Conservation (phyloP, 1,140 invertebrate genomes). For the Chrysopa pallens region DNA sequence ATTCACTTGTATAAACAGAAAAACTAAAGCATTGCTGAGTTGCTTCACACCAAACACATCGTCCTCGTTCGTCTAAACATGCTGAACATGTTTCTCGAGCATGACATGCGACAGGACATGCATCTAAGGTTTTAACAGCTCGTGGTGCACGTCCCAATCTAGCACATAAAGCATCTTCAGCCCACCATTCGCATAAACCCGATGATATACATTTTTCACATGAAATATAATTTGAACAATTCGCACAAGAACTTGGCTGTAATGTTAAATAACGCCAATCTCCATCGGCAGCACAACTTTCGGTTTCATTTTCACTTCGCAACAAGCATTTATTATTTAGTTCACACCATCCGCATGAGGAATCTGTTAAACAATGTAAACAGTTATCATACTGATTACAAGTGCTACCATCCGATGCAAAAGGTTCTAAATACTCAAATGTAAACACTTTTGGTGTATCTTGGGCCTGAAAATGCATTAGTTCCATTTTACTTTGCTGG, state of each 20-base stretch:
- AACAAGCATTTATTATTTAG: slow-evolving; percentile 42
- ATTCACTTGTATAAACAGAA: slow-evolving; percentile 84
- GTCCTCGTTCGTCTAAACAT: slow-evolving; percentile 66
- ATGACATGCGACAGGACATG: slow-evolving; percentile 60
- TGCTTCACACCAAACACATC: slow-evolving; percentile 91
- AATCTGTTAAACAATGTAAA: slow-evolving; percentile 72
- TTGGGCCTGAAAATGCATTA: slow-evolving; percentile 48
- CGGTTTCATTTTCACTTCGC: slow-evolving; percentile 40
- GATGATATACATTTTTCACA: slow-evolving; percentile 56
- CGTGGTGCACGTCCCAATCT: slow-evolving; percentile 49
- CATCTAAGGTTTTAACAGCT: slow-evolving; percentile 32
- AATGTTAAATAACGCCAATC: slow-evolving; percentile 66
- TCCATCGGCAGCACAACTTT: slow-evolving; percentile 30
- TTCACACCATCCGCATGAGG: slow-evolving; percentile 80
- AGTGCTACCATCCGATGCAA: slow-evolving; percentile 44
- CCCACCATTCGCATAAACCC: slow-evolving; percentile 75
- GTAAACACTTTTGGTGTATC: slow-evolving; percentile 66
- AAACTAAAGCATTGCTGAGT: slow-evolving; percentile 85
- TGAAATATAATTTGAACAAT: slow-evolving; percentile 75
- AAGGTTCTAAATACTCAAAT: slow-evolving; percentile 79
- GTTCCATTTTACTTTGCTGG: slow-evolving; percentile 61
- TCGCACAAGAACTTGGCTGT: slow-evolving; percentile 60
- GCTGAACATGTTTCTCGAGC: slow-evolving; percentile 55
- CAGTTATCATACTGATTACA: slow-evolving; percentile 69
- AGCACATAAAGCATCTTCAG: slow-evolving; percentile 66